A percentile compares a stretch with the other conserved stretches of the same genome.
Evolutionary conservation across 2,797 vertebrate genomes (phyloP).

Genomic region (Hippopotamyrus pictus): DNA sequence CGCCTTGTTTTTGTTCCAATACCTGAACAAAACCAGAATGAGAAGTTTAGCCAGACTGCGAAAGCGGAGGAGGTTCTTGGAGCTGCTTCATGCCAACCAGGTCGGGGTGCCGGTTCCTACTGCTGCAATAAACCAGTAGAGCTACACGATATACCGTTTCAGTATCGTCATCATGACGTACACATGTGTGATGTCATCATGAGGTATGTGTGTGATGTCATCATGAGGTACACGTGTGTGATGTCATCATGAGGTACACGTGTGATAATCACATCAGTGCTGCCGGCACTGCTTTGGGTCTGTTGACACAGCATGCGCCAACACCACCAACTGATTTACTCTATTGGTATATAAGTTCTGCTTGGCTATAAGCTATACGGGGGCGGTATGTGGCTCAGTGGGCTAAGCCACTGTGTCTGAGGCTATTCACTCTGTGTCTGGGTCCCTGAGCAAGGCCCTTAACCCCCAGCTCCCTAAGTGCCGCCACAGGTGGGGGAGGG

Average conservation of each 20-base stretch:
- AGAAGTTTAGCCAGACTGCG: constrained; percentile 10
- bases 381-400: not conserved
- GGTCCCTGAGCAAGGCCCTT: not conserved
- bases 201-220: too few species aligned
- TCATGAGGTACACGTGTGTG: too few species aligned
- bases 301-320: not conserved
- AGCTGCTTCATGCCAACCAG: constrained; percentile 3
- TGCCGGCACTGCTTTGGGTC: not conserved
- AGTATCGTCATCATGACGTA: not conserved
- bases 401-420: not conserved
- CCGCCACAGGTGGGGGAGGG: too few species aligned
- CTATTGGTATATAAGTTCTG: not conserved
- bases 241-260: not conserved
- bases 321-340: not conserved
- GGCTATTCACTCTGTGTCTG: too few species aligned
- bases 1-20: not conserved
- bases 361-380: not conserved
- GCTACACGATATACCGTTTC: not conserved
- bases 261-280: not conserved
- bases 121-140: not conserved
- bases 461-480: not conserved
- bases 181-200: too few species aligned
- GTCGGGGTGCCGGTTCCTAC: not conserved
- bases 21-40: constrained; percentile 4
- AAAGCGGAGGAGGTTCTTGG: not conserved